Percentiles rank a stretch among this genome's conserved stretches.
These are phyloP conservation scores for Leptonema lineaticorne DNA, from an alignment of 1,140 invertebrate species.

Conservation along the genomic window DNA sequence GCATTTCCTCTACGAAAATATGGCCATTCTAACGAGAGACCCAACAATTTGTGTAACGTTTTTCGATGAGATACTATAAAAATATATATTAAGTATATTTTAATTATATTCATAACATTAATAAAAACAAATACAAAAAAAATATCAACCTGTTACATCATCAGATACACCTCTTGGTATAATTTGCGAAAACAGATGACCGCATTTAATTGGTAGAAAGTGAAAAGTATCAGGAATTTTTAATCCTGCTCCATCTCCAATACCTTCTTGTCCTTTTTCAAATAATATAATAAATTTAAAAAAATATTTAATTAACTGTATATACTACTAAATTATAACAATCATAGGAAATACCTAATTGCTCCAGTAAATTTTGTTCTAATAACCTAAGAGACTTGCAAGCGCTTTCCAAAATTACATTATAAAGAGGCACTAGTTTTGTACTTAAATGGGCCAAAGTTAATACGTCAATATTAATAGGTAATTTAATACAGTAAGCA, in stretches of 20 bases:
- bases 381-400: slow-evolving; percentile 67
- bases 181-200: slow-evolving; percentile 74
- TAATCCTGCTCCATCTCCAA: slow-evolving; percentile 52
- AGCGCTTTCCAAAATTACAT: slow-evolving; percentile 70
- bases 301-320: not conserved
- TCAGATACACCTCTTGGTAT: slow-evolving; percentile 65
- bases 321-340: slow-evolving; percentile 10
- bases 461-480: slow-evolving; percentile 68
- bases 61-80: slow-evolving; percentile 63
- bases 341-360: slow-evolving; percentile 51
- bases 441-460: slow-evolving; percentile 67
- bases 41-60: slow-evolving; percentile 67
- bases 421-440: slow-evolving; percentile 65
- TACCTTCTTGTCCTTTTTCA: slow-evolving; percentile 54
- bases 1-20: slow-evolving; percentile 71
- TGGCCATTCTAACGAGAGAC: slow-evolving; percentile 66
- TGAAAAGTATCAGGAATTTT: slow-evolving; percentile 63
- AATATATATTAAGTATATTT: not conserved
- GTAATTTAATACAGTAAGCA: slow-evolving; percentile 58
- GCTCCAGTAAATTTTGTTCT: slow-evolving; percentile 60
- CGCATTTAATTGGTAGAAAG: slow-evolving; percentile 63
- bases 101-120: slow-evolving; percentile 31
- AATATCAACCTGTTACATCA: slow-evolving; percentile 59
- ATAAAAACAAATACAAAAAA: slow-evolving; percentile 14
- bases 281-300: not conserved